phyloP scores from a whole-genome alignment of 1,140 invertebrate species.

The Drosophila funebris region DNA sequence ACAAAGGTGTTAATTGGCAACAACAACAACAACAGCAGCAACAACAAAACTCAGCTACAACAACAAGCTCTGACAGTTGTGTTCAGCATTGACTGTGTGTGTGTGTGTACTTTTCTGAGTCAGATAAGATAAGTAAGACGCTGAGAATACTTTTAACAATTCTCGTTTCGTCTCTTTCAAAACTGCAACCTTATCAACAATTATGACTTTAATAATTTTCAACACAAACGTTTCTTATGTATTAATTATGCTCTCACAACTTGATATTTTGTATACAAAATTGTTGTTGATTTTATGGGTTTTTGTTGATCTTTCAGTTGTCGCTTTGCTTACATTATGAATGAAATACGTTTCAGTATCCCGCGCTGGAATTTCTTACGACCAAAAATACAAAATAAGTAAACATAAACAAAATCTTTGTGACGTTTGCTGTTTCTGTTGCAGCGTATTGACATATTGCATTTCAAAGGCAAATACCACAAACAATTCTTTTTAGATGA shows the following conservation, averaged over 20 bases:
- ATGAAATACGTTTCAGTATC: slow-evolving; percentile 22
- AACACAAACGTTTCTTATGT: slow-evolving; percentile 12
- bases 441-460: slow-evolving; percentile 3
- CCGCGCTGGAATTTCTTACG: neutral
- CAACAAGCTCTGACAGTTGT: slow-evolving; percentile 41
- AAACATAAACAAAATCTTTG: slow-evolving; percentile 8
- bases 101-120: slow-evolving; percentile 29
- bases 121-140: slow-evolving; percentile 46
- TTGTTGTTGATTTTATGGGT: slow-evolving; percentile 3
- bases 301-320: slow-evolving; percentile 27
- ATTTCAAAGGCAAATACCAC: slow-evolving; percentile 3
- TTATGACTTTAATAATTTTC: slow-evolving; percentile 37
- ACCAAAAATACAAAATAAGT: neutral
- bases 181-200: slow-evolving; percentile 52
- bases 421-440: neutral
- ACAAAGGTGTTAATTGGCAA: slow-evolving; percentile 72
- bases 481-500: neutral
- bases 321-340: slow-evolving; percentile 27
- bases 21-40: slow-evolving; percentile 38
- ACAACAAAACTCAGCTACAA: slow-evolving; percentile 19
- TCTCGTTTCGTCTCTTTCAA: slow-evolving; percentile 28
- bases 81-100: slow-evolving; percentile 3
- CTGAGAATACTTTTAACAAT: slow-evolving; percentile 14
- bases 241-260: slow-evolving; percentile 22
- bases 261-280: slow-evolving; percentile 25